These are phyloP conservation scores for Zaprionus ghesquierei DNA, from an alignment of 1,140 invertebrate species.

Conservation along the genomic window DNA sequence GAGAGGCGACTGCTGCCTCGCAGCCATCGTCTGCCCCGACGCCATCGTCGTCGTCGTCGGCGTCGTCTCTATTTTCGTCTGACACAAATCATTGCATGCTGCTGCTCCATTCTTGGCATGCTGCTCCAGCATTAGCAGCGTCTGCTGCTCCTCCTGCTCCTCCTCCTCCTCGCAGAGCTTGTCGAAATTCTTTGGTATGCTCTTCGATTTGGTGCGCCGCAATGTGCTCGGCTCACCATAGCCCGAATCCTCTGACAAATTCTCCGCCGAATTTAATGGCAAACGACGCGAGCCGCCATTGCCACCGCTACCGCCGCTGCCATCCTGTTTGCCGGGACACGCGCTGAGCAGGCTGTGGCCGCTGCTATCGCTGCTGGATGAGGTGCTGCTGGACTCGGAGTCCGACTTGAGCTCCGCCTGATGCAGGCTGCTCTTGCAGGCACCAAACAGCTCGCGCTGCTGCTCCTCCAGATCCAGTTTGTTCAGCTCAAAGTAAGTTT, in stretches of 20 bases:
- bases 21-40: neutral
- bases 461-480: slow-evolving; percentile 72
- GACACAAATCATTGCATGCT: slow-evolving; percentile 67
- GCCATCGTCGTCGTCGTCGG: neutral
- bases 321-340: slow-evolving; percentile 32
- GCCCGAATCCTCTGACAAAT: slow-evolving; percentile 89
- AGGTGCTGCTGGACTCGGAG: slow-evolving; percentile 58
- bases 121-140: neutral
- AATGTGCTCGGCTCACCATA: slow-evolving; percentile 86
- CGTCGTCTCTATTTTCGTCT: slow-evolving; percentile 69
- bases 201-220: slow-evolving; percentile 82
- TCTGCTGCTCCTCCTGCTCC: slow-evolving; percentile 9
- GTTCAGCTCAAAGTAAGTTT: slow-evolving; percentile 78
- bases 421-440: slow-evolving; percentile 42
- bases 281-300: slow-evolving; percentile 31
- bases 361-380: slow-evolving; percentile 47
- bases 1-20: slow-evolving; percentile 8
- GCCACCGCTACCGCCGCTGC: slow-evolving; percentile 65
- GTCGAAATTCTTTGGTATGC: slow-evolving; percentile 83
- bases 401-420: slow-evolving; percentile 63
- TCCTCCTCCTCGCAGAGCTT: slow-evolving; percentile 80
- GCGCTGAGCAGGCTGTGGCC: slow-evolving; percentile 60
- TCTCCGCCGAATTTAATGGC: slow-evolving; percentile 86
- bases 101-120: slow-evolving; percentile 53
- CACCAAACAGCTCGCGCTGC: slow-evolving; percentile 40